These are phyloP conservation scores for Prolemur simus DNA, from an alignment of 2,113 vertebrate genomes.

Conservation along the genomic window DNA sequence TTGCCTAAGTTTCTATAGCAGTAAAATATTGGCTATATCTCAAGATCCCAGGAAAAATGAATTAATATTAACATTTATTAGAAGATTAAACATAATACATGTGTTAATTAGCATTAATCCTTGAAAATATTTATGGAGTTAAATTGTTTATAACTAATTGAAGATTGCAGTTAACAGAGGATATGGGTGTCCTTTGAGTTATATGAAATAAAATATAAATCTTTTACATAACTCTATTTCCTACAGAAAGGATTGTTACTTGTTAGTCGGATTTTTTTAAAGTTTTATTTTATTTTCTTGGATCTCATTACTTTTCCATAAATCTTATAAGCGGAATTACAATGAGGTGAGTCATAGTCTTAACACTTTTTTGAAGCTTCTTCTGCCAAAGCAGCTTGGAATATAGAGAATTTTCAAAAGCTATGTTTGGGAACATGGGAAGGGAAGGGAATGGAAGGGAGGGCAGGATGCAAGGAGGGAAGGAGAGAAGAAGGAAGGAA, in stretches of 20 bases:
- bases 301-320: slow-evolving; percentile 75
- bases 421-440: slow-evolving; percentile 59
- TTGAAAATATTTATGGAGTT: slow-evolving; percentile 68
- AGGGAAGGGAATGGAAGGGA: background rate
- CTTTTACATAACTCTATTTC: slow-evolving; percentile 74
- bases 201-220: slow-evolving; percentile 69
- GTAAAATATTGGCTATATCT: slow-evolving; percentile 32
- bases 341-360: slow-evolving; percentile 78
- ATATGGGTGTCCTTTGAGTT: slow-evolving; percentile 70
- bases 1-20: background rate
- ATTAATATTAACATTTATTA: slow-evolving; percentile 62
- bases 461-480: background rate
- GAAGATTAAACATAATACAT: slow-evolving; percentile 55
- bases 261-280: slow-evolving; percentile 69
- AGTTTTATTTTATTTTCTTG: slow-evolving; percentile 80
- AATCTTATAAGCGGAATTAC: slow-evolving; percentile 74
- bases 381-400: slow-evolving; percentile 71
- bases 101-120: slow-evolving; percentile 65
- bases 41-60: slow-evolving; percentile 46
- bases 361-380: slow-evolving; percentile 75
- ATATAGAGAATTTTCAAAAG: slow-evolving; percentile 39
- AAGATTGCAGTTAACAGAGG: slow-evolving; percentile 60
- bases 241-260: slow-evolving; percentile 76
- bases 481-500: background rate
- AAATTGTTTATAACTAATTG: slow-evolving; percentile 72